phyloP scores from a whole-genome alignment of 2,797 vertebrate genomes.

The Fringilla coelebs region DNA sequence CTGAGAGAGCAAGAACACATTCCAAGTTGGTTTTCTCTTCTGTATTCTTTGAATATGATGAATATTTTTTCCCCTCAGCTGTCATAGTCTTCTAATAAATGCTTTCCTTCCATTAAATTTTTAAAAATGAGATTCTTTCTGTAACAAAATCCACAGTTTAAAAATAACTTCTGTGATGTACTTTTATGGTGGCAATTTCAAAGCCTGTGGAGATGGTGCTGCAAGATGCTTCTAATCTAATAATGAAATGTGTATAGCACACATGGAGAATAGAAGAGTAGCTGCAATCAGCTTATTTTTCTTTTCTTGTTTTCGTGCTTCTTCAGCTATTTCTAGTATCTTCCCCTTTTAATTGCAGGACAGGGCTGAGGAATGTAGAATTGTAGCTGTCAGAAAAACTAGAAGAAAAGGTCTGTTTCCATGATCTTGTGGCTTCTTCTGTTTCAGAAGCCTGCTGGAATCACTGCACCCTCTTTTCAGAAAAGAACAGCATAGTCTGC shows the following conservation, averaged over 20 bases:
- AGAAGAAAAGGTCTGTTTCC: conserved; percentile 33
- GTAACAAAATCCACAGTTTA: conserved; percentile 17
- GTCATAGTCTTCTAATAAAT: conserved; percentile 36
- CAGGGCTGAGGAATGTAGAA: not conserved
- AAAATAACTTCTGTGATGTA: conserved; percentile 51
- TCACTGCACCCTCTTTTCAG: not conserved
- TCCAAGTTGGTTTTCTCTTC: conserved; percentile 20
- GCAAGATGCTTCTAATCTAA: conserved; percentile 46
- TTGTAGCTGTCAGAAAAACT: conserved; percentile 28
- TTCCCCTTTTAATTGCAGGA: conserved; percentile 1
- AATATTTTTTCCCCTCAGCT: conserved; percentile 29
- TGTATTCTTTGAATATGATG: not conserved
- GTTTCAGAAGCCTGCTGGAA: conserved; percentile 2
- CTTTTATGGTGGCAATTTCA: conserved; percentile 58
- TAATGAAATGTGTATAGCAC: conserved; percentile 15
- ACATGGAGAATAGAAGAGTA: not conserved
- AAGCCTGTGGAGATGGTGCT: conserved; percentile 19
- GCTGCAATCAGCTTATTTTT: conserved; percentile 56
- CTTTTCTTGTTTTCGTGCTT: conserved; percentile 30
- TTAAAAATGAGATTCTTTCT: conserved; percentile 28
- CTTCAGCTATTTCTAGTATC: conserved; percentile 29
- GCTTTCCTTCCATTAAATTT: conserved; percentile 30
- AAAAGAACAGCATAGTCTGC: conserved; percentile 21
- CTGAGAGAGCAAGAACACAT: conserved; percentile 26
- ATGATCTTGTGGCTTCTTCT: not conserved